Conservation (phyloP, 2,888 invertebrate genomes). For the Zygaena filipendulae region DNA sequence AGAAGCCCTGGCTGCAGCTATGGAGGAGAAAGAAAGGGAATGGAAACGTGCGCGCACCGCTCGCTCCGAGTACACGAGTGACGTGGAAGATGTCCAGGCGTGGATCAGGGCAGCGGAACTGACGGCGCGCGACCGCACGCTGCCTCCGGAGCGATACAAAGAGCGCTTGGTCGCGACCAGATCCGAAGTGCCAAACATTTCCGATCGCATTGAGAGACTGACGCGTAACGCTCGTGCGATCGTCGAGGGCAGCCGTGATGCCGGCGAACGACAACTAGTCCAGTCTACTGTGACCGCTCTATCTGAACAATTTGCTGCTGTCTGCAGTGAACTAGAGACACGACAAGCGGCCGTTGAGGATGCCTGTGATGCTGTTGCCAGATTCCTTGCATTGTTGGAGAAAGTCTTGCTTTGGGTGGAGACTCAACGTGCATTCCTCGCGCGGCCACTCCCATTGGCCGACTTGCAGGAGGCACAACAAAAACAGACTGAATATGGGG, state of each 20-base stretch:
- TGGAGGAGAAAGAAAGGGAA: constrained; percentile 90
- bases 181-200: constrained; percentile 75
- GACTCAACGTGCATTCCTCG: constrained; percentile 83
- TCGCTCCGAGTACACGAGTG: constrained; percentile 81
- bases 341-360: constrained; percentile 87
- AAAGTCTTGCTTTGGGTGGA: constrained; percentile 86
- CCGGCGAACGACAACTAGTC: constrained; percentile 79
- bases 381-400: constrained; percentile 85
- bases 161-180: constrained; percentile 82
- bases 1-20: constrained; percentile 80
- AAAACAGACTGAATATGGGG: constrained; percentile 88
- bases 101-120: constrained; percentile 89
- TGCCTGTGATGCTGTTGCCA: constrained; percentile 88
- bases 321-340: constrained; percentile 83
- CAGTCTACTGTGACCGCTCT: constrained; percentile 80
- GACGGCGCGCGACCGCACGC: constrained; percentile 82
- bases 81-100: constrained; percentile 82
- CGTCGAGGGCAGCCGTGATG: constrained; percentile 82
- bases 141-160: constrained; percentile 80
- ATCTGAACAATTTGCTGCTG: constrained; percentile 81
- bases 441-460: constrained; percentile 80
- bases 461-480: constrained; percentile 85
- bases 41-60: constrained; percentile 87
- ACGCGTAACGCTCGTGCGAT: constrained; percentile 83
- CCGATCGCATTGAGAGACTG: constrained; percentile 81